Evolutionary conservation across 2,888 invertebrate genomes (phyloP).

Genomic region (Hipparchia semele): DNA sequence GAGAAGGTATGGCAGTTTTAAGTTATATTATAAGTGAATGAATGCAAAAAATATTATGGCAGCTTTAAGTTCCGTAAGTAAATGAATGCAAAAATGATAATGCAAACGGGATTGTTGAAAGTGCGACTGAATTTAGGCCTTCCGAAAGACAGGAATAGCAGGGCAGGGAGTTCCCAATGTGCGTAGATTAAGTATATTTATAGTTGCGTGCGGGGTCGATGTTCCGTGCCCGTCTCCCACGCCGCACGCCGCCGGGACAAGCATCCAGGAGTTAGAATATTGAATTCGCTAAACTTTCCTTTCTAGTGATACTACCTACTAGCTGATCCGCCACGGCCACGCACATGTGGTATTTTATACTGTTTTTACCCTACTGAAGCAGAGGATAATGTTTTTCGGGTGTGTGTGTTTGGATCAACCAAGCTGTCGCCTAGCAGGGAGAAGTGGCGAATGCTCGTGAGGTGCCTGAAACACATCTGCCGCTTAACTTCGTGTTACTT

Average conservation of each 20-base stretch:
- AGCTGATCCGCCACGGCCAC: too few relatives aligned
- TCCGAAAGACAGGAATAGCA: slow-evolving; percentile 43
- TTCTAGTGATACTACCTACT: not conserved
- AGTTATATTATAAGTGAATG: not conserved
- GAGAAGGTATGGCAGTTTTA: too few relatives aligned
- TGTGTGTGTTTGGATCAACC: too few relatives aligned
- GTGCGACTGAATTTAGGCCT: slow-evolving; percentile 37
- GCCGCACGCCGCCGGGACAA: slow-evolving; percentile 55
- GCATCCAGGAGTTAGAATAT: slow-evolving; percentile 54
- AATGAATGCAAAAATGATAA: slow-evolving; percentile 26
- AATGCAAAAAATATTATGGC: slow-evolving; percentile 26
- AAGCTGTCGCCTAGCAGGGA: too few relatives aligned
- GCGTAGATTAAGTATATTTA: slow-evolving; percentile 76
- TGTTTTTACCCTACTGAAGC: too few relatives aligned
- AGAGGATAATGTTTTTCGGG: too few relatives aligned
- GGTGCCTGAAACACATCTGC: too few relatives aligned
- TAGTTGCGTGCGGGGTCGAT: slow-evolving; percentile 77
- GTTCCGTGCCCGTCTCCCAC: slow-evolving; percentile 74
- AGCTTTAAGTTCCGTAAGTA: not conserved
- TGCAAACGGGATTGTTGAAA: slow-evolving; percentile 30
- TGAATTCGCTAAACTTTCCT: slow-evolving; percentile 35
- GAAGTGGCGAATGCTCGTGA: too few relatives aligned
- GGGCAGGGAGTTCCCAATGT: slow-evolving; percentile 51
- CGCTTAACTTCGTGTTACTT: too few relatives aligned
- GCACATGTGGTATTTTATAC: too few relatives aligned